phyloP scores from a whole-genome alignment of 2,888 invertebrate species.

The Lobophora halterata region DNA sequence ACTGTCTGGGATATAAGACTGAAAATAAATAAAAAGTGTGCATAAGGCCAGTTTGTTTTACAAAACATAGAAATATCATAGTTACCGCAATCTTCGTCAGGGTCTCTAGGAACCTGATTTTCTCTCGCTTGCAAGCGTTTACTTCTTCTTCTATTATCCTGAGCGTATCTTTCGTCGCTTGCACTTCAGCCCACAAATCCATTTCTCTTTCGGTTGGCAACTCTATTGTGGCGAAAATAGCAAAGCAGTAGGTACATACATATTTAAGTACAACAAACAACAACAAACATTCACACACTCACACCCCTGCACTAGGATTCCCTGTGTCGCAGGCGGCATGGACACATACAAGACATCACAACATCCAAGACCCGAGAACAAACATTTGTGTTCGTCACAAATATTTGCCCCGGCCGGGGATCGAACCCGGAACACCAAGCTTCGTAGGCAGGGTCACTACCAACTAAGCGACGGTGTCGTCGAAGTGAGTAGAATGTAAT shows the following conservation, averaged over 20 bases:
- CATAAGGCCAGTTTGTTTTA: conserved; percentile 1
- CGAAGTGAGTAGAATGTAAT: no score
- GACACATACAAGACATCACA: no score
- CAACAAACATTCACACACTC: no score
- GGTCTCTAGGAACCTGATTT: conserved; percentile 68
- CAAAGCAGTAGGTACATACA: background rate
- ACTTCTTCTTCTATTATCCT: conserved; percentile 68
- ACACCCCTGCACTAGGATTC: no score
- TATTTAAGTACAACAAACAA: no score
- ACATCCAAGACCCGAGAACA: no score
- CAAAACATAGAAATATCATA: conserved; percentile 14
- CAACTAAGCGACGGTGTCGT: no score
- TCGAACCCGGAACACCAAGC: no score
- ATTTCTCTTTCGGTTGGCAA: conserved; percentile 69
- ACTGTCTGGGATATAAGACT: conserved; percentile 56
- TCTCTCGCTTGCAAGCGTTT: conserved; percentile 60
- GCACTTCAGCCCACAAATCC: conserved; percentile 67
- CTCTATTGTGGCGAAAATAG: conserved; percentile 41
- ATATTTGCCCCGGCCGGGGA: no score
- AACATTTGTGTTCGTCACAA: no score
- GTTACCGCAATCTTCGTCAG: conserved; percentile 67
- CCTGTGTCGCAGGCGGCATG: no score
- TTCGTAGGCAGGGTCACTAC: no score
- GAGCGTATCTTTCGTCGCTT: conserved; percentile 68
- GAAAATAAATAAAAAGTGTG: conserved; percentile 46